Evolutionary conservation across 2,888 invertebrate species (phyloP), one percentile per base, ranked within the genome.

Genomic region (Tinea trinotella): DNA sequence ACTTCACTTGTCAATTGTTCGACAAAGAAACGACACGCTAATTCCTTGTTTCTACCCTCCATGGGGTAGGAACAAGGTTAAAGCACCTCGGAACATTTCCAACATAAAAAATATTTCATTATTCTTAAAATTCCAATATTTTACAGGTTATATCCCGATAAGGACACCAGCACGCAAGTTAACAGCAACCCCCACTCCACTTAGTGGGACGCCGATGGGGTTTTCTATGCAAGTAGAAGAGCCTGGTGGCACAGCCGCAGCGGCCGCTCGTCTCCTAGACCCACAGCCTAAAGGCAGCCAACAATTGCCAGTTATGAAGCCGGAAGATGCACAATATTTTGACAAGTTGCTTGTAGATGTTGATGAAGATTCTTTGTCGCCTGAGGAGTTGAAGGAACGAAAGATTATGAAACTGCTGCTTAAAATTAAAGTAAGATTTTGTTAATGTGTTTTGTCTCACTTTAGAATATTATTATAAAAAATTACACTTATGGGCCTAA

Each of bases 281-380:
- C 96, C 96, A 71, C 99, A 99, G 84, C 99, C 99, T 1, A 98
- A 98, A 77, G 94, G 94, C 0, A 88, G 90, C 65, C 83, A 83
- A 71, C 99, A 99, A 84, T 88, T 99, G 63, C 99, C 99, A 12
- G 97, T 99, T 74, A 95, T 99, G 92, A 99, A 99, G 77, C 99
- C 99, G 0, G 99, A 99, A 80, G 98, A 98, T 84, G 98, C 99
- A 48, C 99, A 99, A 84, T 99, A 99, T 84, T 99, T 99, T 81
- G 99, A 99, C 80, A 99, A 99, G 81, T 88, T 99, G 59, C 88
- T 99, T 61, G 92, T 97, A 54, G 99, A 99, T 71, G 98, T 99
- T 20, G 99, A 99, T 76, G 99, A 99, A 82, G 98, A 98, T 68
- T 84, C 93, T 0, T 88, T 99, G 35, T 93, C 95, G 53, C 97